Evolutionary conservation across 1,140 invertebrate species (phyloP), one percentile per base, ranked within the genome.

Genomic region (Pygmarrhopalites habei): DNA sequence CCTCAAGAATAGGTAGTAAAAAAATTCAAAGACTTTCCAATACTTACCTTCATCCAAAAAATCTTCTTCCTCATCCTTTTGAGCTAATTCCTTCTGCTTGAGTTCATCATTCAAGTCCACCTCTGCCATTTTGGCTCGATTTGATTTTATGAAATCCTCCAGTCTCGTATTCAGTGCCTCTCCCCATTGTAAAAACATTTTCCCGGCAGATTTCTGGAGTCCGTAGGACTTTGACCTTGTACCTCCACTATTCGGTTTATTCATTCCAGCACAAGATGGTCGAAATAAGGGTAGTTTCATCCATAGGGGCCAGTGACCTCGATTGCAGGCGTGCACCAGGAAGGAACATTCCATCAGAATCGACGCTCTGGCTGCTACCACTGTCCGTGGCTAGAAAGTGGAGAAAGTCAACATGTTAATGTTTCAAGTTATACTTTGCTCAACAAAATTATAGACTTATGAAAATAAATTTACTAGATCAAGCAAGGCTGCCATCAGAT

Each of bases 101-200:
- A 80, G 81, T 44, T 94, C 91, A 75, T 95, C 92, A 0, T 80
- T 79, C 0, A 92, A n/a, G 46, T 68, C 66, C 41, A 55, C 51
- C 23, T 72, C 72, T 47, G 65, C 52, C 44, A 68, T 35, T 46
- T 70, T 70, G 73, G 71, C 68, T 77, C 76, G 65, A 74, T 78
- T 62, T 72, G 73, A 66, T 32, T 65, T 67, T 44, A 82, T 64
- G 23, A 81, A 74, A 65, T 82, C 81, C 76, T 97, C 94, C 2
- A 98, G 75, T 71, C 92, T 81, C 43, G 85, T 82, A 10, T 92
- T 92, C 51, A 99, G 77, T 39, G 86, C 85, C 84, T 96, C 91
- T 57, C 88, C 94, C 94, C 94, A 97, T 73, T 92, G 89, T 75
- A 96, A 93, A 75, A 99, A 99, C 79, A 97, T 84, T 78, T 95